Base-by-base conservation (phyloP, 1,140 invertebrate genomes). In the Plutomurus gul region DNA sequence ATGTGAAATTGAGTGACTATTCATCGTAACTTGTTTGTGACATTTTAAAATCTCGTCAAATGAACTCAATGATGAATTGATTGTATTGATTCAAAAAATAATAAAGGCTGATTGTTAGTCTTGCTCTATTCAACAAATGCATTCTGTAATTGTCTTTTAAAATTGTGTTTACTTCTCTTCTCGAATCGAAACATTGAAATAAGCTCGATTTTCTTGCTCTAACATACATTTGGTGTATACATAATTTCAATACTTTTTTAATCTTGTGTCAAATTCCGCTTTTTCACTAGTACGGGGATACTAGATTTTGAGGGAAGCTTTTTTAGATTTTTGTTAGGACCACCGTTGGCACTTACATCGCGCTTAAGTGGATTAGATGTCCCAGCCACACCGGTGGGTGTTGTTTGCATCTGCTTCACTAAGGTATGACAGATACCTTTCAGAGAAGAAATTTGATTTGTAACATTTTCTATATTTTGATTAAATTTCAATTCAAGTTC, bases 81-180 rank as follows among this genome's bases (percentile, higher is more conserved):
- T 4, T 8, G 47, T 18, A 51, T 51, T 22, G 25, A 51, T 51
- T n/a, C n/a, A n/a, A n/a, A 51, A 51, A 51, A 51, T n/a, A n/a
- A n/a, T 51, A n/a, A 51, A 51, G 47, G 47, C 47, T 51, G 47
- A 51, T 51, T 51, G 20, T 51, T 51, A 51, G 47, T 51, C 47
- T 51, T 51, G 25, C 8, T 39, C 37, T 39, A 7, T 47, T 20
- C 11, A 47, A 47, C 20, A 47, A 47, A 47, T 16, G 20, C n/a
- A 47, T n/a, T n/a, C n/a, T n/a, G n/a, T n/a, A n/a, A 47, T 6
- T 16, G 16, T 47, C 11, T 47, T 16, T 16, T 0, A 46, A 46
- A 46, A 4, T 47, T 47, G 13, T 47, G n/a, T 47, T 20, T 47
- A 47, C 11, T 18, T 16, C 4, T 47, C 1, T 0, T 16, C n/a